Evolutionary conservation across 2,113 vertebrate genomes (phyloP), one percentile per base, ranked within the genome.

Genomic region (Datnioides undecimradiatus): DNA sequence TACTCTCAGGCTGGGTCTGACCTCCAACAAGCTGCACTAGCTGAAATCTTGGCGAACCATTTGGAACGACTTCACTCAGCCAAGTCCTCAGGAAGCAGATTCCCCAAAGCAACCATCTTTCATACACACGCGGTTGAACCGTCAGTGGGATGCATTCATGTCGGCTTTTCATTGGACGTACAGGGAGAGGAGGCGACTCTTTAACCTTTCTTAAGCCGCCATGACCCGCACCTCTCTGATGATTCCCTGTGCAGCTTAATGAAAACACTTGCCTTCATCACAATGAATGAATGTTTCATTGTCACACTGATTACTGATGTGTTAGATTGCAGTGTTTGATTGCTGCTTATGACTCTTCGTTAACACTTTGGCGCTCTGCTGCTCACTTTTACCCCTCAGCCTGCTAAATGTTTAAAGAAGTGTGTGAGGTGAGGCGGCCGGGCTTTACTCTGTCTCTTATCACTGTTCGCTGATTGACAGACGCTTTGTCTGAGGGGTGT

Each of bases 401-500:
- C 55, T 8, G 48, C 45, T 14, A 6, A 27, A 23, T 0, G 11
- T 67, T 38, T 36, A 45, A 60, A 72, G 62, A 63, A 64, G 64
- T 11, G 36, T 62, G 41, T 76, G 25, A 79, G 71, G 29, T 72
- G 59, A 77, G 54, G 40, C 16, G 2, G 41, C 54, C 19, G 0
- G 60, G 69, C 41, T 68, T 67, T 16, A 25, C 46, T 52, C n/a
- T 21, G 21, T 51, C 19, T 77, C 63, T 83, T 58, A 71, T 70
- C 69, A 1, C 46, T 11, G 33, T 7, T 29, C 57, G 21, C 27
- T 90, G 86, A 90, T 27, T 57, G 89, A 86, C 89, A 76, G 54
- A 4, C 0, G 34, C 80, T 91, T 85, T 87, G 87, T 89, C 54
- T 75, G 69, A 87, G 63, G 38, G 45, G 33, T 45, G 52, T 75